These are phyloP conservation scores for Channa striata DNA, from an alignment of 2,797 vertebrate genomes.

Conservation along the genomic window DNA sequence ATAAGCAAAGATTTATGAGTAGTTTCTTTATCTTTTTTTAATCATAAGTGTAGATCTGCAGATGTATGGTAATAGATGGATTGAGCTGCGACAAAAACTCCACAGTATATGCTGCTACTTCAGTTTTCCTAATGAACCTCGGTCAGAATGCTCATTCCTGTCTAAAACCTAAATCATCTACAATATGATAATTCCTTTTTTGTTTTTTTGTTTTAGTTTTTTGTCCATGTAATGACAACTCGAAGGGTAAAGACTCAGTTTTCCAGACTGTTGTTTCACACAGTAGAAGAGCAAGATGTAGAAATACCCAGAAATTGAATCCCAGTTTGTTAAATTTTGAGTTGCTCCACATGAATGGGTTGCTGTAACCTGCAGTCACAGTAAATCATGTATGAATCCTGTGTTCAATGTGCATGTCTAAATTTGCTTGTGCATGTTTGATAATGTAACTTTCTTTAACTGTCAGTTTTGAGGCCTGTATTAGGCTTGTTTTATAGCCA, in stretches of 20 bases:
- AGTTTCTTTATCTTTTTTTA: constrained; percentile 66
- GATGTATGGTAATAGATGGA: constrained; percentile 62
- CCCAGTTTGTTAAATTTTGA: constrained; percentile 7
- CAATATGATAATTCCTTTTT: no score
- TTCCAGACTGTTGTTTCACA: constrained; percentile 6
- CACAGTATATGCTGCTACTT: constrained; percentile 28
- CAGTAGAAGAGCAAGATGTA: background rate
- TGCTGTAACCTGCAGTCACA: constrained; percentile 9
- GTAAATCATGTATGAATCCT: constrained; percentile 9
- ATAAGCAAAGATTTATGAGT: constrained; percentile 74
- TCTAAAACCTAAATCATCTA: constrained; percentile 14
- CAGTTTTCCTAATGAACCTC: constrained; percentile 41
- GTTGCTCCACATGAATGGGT: constrained; percentile 9
- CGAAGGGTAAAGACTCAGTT: constrained; percentile 3
- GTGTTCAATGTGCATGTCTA: constrained; percentile 14
- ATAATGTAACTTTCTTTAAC: constrained; percentile 28
- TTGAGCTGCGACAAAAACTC: constrained; percentile 57
- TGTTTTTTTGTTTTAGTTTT: no score
- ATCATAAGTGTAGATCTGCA: constrained; percentile 67
- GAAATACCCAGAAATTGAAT: constrained; percentile 19
- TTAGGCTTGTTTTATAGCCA: constrained; percentile 63
- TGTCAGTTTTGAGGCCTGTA: constrained; percentile 64
- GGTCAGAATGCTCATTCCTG: constrained; percentile 24
- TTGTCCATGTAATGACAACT: constrained; percentile 15
- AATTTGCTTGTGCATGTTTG: constrained; percentile 28